Evolutionary conservation across 2,797 vertebrate species (phyloP), one percentile per base, ranked within the genome.

Genomic region (Acrossocheilus wenchowensis): DNA sequence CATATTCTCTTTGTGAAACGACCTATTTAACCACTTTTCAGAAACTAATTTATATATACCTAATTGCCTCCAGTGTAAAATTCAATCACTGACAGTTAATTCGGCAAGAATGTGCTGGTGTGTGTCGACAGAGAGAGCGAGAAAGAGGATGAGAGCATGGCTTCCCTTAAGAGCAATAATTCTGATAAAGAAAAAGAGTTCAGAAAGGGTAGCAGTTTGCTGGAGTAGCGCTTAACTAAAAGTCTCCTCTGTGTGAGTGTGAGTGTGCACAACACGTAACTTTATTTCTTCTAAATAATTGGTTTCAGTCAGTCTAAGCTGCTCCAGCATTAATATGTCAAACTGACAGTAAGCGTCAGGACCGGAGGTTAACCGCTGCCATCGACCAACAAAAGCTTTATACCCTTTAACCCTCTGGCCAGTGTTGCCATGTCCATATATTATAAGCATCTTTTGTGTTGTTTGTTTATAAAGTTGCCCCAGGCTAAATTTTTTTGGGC

Each of bases 41-140:
- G 57, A 86, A 86, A 72, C 77, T 73, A 73, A 86, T 80, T 86
- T 86, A 60, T 80, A 86, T 50, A 72, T 72, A 85, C 77, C 84
- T 86, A 86, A 80, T 60, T 80, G 77, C 84, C 78, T 86, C 64
- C 30, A 64, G 84, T 62, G 78, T 80, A 60, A 86, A 86, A 72
- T 73, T 86, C 39, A 86, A 86, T 85, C 77, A 86, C 84, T 86
- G 84, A 71, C 52, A 64, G 39, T 79, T 79, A 60, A 79, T 78
- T 85, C 26, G 4, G 2, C 4, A 14, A 50, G 75, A 78, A 79
- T 73, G 66, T 83, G 73, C n/a, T 14, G 64, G 74, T 78, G 50
- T 83, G 62, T 72, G 66, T 83, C 34, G 15, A 66, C 10, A 54
- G 60, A 84, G 15, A 74, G 41, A 74, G 19, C 48, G 64, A 78